Conservation (phyloP, 2,113 vertebrate species). For the Aleadryas rufinucha region DNA sequence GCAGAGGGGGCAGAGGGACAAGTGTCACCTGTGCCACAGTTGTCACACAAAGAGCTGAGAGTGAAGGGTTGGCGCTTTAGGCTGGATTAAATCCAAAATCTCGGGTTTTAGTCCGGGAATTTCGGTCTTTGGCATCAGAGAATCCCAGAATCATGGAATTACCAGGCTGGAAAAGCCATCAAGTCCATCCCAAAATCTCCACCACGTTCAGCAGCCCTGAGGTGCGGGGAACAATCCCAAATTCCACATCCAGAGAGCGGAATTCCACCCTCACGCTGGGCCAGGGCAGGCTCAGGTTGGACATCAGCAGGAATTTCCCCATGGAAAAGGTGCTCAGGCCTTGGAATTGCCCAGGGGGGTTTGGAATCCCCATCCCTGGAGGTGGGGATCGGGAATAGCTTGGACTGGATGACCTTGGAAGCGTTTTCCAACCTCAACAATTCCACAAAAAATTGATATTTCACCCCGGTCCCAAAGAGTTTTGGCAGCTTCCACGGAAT, state of each 20-base stretch:
- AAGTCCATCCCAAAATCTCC: background rate
- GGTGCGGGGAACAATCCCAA: background rate
- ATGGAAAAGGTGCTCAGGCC: background rate
- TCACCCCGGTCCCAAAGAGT: background rate
- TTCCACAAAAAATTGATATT: background rate
- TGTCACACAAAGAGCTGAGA: background rate
- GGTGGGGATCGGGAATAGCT: background rate
- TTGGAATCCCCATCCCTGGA: background rate
- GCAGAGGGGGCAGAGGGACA: background rate
- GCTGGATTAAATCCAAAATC: background rate
- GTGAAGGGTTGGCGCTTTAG: background rate
- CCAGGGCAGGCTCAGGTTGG: background rate
- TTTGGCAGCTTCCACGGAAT: background rate
- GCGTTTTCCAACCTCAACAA: background rate
- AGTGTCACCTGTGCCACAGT: rapidly evolving
- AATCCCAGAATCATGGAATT: background rate
- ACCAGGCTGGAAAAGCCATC: background rate
- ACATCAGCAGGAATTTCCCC: background rate
- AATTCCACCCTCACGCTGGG: background rate
- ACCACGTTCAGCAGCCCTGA: background rate
- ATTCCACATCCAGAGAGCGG: background rate
- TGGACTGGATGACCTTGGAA: background rate
- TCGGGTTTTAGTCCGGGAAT: background rate
- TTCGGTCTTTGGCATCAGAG: background rate
- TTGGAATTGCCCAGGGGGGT: background rate